Conservation (phyloP, 2,797 vertebrate species). For the Lepus townsendii region DNA sequence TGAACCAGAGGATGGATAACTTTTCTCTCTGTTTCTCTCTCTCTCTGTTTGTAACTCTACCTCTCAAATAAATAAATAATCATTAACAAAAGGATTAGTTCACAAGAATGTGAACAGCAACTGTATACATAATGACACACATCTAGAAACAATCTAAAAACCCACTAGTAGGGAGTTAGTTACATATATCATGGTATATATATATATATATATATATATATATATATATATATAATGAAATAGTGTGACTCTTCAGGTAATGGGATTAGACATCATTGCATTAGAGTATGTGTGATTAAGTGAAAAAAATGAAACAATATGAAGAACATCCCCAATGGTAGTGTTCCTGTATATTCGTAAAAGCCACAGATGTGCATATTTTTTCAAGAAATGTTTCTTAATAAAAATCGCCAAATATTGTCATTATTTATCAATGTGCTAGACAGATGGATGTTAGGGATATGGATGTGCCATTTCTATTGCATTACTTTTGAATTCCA, state of each 20-base stretch:
- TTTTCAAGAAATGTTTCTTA: background rate
- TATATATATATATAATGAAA: background rate
- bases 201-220: background rate
- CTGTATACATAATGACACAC: background rate
- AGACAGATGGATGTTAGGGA: background rate
- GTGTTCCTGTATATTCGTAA: background rate
- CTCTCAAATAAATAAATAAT: too few relatives aligned
- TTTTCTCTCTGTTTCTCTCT: too few relatives aligned
- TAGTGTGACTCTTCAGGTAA: background rate
- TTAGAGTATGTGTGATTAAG: background rate
- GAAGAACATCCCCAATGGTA: background rate
- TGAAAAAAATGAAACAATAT: background rate
- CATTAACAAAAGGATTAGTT: too few relatives aligned
- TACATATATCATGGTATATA: background rate
- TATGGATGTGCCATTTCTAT: background rate
- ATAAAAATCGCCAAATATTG: background rate
- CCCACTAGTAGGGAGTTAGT: background rate
- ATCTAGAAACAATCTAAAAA: slow-evolving; percentile 44
- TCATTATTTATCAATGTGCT: background rate
- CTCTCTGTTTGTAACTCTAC: too few relatives aligned
- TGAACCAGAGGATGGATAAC: too few relatives aligned
- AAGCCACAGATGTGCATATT: background rate
- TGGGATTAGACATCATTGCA: background rate
- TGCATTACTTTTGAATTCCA: background rate
- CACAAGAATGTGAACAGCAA: background rate